Conservation (phyloP, 2,113 vertebrate genomes). For the Mirounga angustirostris region DNA sequence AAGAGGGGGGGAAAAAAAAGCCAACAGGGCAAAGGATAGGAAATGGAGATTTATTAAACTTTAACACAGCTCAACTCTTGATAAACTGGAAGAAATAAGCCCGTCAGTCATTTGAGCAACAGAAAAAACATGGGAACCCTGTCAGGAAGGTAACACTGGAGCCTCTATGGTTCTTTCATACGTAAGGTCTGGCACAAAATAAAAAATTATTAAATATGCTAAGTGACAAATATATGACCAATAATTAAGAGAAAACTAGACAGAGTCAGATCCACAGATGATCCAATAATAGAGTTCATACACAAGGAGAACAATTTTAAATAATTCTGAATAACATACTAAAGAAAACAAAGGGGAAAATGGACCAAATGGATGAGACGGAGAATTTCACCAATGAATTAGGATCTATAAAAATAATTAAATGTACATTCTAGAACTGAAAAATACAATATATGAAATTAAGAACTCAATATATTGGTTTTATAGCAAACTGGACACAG, state of each 20-base stretch:
- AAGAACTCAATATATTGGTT: constrained; percentile 12
- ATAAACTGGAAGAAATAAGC: neutral
- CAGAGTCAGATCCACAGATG: neutral
- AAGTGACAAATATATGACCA: neutral
- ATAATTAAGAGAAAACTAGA: neutral
- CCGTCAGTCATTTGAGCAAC: neutral
- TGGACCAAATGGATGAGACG: neutral
- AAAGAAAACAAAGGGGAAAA: neutral
- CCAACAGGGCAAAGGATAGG: neutral
- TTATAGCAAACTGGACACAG: neutral
- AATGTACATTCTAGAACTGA: neutral
- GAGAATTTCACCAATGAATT: neutral
- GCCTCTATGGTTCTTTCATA: neutral
- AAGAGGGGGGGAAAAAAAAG: neutral
- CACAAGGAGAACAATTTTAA: neutral
- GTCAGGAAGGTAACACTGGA: neutral
- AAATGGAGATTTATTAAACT: neutral
- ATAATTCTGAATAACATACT: neutral
- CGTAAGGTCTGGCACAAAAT: neutral
- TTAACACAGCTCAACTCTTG: neutral
- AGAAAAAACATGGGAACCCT: constrained; percentile 1
- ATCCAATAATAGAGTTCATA: neutral
- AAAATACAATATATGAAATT: neutral
- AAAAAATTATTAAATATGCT: neutral
- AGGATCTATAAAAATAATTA: neutral